phyloP scores from a whole-genome alignment of 2,113 vertebrate species.

The Spea bombifrons region DNA sequence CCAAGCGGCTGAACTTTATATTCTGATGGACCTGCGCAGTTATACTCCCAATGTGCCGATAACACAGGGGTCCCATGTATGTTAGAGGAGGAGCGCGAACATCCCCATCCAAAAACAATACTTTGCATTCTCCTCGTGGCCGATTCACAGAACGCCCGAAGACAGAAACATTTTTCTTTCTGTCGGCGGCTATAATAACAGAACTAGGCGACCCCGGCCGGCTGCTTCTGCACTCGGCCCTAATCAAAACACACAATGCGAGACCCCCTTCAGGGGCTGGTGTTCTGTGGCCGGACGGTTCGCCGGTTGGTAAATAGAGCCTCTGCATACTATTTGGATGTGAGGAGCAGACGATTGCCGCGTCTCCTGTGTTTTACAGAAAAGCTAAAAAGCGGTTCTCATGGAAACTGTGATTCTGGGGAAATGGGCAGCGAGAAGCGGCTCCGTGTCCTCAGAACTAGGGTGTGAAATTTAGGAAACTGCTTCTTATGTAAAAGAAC shows the following conservation, averaged over 20 bases:
- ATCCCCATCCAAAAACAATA: slow-evolving; percentile 54
- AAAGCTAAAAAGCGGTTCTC: no score
- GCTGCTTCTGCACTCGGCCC: slow-evolving; percentile 34
- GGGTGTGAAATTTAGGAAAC: no score
- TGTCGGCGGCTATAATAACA: slow-evolving; percentile 60
- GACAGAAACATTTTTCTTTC: slow-evolving; percentile 43
- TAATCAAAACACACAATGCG: slow-evolving; percentile 46
- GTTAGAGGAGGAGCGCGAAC: slow-evolving; percentile 50
- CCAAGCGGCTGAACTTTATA: no score
- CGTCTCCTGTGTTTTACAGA: not conserved
- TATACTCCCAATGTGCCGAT: not conserved
- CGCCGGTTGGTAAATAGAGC: slow-evolving; percentile 13
- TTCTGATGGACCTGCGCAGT: no score
- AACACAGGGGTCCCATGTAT: not conserved
- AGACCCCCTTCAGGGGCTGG: not conserved
- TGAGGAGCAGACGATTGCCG: no score
- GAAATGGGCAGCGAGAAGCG: no score
- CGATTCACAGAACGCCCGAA: slow-evolving; percentile 49
- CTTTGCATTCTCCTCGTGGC: slow-evolving; percentile 51
- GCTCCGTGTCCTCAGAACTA: no score
- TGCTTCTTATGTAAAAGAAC: no score
- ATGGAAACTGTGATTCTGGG: no score
- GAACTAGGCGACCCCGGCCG: slow-evolving; percentile 22
- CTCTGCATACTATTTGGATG: not conserved
- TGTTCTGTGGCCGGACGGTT: not conserved